Evolutionary conservation across 2,797 vertebrate species (phyloP), one percentile per base, ranked within the genome.

Genomic region (Rousettus madagascariensis): DNA sequence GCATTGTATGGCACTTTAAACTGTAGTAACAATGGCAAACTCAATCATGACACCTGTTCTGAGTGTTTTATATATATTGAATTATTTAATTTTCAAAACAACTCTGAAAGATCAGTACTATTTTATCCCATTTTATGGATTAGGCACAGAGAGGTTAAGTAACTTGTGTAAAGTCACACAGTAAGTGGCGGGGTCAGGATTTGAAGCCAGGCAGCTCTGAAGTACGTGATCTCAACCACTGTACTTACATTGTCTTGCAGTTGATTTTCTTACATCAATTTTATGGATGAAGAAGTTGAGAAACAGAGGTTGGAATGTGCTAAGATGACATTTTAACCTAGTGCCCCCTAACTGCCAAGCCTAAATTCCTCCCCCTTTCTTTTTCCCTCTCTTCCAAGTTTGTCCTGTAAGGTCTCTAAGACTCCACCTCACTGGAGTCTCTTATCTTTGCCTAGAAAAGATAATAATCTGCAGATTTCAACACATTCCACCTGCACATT

Each of bases 11-110:
- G 17, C 51, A 24, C 36, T 63, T 85, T 53, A 46, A 83, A 55
- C 7, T 80, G 53, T 10, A 55, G 24, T 26, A 19, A 59, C 8
- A 30, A 57, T 63, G 38, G 43, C 12, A 53, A 63, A 85, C 91
- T 74, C 88, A 36, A 22, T 38, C 22, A 2, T 7, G n/a, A 85
- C 0, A 7, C 74, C 57, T 75, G 24, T 22, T 15, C 53, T 65
- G 69, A 80, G 30, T 53, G 38, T 57, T 72, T 26, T 51, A 41
- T 22, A 13, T 22, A 15, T 49, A 53, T 19, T 15, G 12, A 83
- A 33, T 80, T 41, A n/a, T 43, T 86, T 90, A 17, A 26, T 95
- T 66, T 94, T 87, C 69, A 41, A 24, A 86, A 75, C 51, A 90
- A 28, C 22, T 7, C 19, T 33, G 20, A 36, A 80, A 63, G 6